A percentile compares a stretch with the other conserved stretches of the same genome.
phyloP scores from a whole-genome alignment of 2,113 vertebrate genomes.

The Felis catus region F.catus_Fca126_mat1.0 CM031417.1:92158501-92159000 shows the following conservation, averaged over 20 bases:
- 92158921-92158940: neutral
- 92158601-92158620: slow-evolving; percentile 5
- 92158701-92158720: neutral
- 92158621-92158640: neutral
- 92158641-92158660: neutral
- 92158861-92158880: neutral
- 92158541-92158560: neutral
- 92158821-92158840: neutral
- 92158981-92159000: neutral
- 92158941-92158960: neutral
- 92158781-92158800: neutral
- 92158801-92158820: neutral
- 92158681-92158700: neutral
- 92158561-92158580: neutral
- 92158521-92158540: slow-evolving; percentile 37
- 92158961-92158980: neutral
- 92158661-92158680: neutral
- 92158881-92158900: neutral
- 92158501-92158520: slow-evolving; percentile 23
- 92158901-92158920: neutral
- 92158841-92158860: neutral
- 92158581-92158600: neutral
- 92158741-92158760: neutral
- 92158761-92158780: neutral
- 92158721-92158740: neutral